These are phyloP conservation scores for Leucophenga montana DNA, from an alignment of 2,888 invertebrate species.

Conservation along the genomic window DNA sequence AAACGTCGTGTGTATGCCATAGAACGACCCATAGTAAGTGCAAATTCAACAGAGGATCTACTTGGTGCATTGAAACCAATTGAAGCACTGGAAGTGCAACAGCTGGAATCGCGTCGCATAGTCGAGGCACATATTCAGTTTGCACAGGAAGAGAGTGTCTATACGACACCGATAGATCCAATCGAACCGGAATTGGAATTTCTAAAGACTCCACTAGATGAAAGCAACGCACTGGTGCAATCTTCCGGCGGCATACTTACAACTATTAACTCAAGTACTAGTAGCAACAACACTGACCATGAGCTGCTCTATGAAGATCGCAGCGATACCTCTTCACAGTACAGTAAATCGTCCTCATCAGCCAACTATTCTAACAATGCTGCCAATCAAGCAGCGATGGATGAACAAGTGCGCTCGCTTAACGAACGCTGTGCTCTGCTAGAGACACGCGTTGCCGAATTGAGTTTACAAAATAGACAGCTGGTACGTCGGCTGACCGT, in stretches of 20 bases:
- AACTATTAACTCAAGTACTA: background rate
- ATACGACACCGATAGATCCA: conserved; percentile 51
- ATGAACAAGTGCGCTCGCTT: conserved; percentile 62
- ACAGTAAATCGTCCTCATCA: conserved; percentile 69
- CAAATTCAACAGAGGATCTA: conserved; percentile 60
- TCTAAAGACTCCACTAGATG: conserved; percentile 57
- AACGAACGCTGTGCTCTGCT: conserved; percentile 68
- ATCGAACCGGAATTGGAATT: conserved; percentile 66
- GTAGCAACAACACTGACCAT: conserved; percentile 21
- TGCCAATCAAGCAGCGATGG: conserved; percentile 51
- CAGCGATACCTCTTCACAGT: conserved; percentile 69
- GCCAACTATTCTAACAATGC: conserved; percentile 46
- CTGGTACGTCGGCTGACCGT: conserved; percentile 66
- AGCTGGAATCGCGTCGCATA: conserved; percentile 36
- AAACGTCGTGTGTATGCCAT: conserved; percentile 43
- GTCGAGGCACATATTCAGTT: conserved; percentile 40
- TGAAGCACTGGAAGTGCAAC: conserved; percentile 39
- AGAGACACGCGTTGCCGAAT: conserved; percentile 70
- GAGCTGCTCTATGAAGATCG: conserved; percentile 57
- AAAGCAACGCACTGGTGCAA: conserved; percentile 31
- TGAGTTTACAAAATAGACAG: conserved; percentile 69
- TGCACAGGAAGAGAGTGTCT: conserved; percentile 25
- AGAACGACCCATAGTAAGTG: conserved; percentile 66
- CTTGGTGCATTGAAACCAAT: conserved; percentile 47
- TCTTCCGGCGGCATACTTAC: background rate